Evolutionary conservation across 2,113 vertebrate genomes (phyloP).

Genomic region (Platysteira castanea): DNA sequence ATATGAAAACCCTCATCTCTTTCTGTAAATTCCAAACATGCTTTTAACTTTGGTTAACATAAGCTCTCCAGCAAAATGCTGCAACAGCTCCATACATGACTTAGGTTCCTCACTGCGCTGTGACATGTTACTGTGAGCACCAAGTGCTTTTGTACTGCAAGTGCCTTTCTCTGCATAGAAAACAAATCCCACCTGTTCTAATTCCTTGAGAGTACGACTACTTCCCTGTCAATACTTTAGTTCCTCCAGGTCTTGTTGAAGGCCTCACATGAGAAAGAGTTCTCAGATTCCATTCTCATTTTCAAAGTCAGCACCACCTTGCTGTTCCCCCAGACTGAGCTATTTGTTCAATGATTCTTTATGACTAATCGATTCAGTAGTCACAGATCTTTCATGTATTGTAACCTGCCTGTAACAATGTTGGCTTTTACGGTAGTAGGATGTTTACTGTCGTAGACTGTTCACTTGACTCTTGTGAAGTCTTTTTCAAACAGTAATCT

Average conservation of each 20-base stretch:
- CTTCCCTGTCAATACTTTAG: neutral
- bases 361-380: neutral
- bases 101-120: neutral
- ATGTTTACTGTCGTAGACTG: neutral
- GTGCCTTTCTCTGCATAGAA: neutral
- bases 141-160: neutral
- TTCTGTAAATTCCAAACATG: neutral
- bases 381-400: neutral
- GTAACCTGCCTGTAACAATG: neutral
- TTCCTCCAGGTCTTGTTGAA: neutral
- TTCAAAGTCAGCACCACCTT: neutral
- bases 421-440: neutral
- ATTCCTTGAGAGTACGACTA: neutral
- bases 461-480: neutral
- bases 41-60: neutral
- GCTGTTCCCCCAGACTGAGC: neutral
- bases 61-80: neutral
- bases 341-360: neutral
- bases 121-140: accelerated
- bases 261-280: neutral
- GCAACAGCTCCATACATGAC: accelerated
- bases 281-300: neutral
- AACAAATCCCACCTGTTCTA: neutral
- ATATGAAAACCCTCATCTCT: neutral
- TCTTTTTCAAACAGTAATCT: neutral